A percentile compares a stretch with the other conserved stretches of the same genome.
Conservation (phyloP, 2,113 vertebrate species). For the Meles meles region DNA sequence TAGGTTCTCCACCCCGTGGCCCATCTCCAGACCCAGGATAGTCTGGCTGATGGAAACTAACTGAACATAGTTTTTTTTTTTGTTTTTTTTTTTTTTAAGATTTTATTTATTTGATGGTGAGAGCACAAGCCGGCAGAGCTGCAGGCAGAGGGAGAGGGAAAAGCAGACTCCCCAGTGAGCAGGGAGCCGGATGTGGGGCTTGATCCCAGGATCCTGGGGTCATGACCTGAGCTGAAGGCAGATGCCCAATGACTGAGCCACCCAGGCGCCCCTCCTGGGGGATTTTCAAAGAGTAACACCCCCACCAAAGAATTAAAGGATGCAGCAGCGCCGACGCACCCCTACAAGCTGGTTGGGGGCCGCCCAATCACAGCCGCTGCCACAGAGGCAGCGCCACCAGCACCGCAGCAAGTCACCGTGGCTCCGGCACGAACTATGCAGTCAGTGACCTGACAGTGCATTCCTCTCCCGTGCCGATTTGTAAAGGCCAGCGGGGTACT, state of each 20-base stretch:
- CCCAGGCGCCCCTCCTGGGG: background rate
- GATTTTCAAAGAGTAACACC: background rate
- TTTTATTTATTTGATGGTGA: no score
- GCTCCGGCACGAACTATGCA: background rate
- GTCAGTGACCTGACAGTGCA: background rate
- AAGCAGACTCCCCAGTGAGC: no score
- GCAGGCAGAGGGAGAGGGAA: no score
- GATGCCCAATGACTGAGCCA: background rate
- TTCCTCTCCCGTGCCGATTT: rapidly evolving
- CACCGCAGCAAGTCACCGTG: no score
- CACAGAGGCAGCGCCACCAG: background rate
- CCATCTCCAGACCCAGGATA: background rate
- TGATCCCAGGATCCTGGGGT: background rate
- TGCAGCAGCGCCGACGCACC: no score
- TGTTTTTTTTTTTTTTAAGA: no score
- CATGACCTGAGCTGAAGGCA: background rate
- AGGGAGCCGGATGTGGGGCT: no score
- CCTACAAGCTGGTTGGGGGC: no score
- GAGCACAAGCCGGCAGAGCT: no score
- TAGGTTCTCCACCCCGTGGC: background rate
- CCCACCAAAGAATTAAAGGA: background rate
- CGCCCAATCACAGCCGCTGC: background rate
- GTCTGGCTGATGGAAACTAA: background rate
- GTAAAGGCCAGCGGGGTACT: background rate
- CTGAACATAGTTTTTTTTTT: rapidly evolving